Conservation (phyloP, 2,888 invertebrate species). For the Antheraea assamensis region DNA sequence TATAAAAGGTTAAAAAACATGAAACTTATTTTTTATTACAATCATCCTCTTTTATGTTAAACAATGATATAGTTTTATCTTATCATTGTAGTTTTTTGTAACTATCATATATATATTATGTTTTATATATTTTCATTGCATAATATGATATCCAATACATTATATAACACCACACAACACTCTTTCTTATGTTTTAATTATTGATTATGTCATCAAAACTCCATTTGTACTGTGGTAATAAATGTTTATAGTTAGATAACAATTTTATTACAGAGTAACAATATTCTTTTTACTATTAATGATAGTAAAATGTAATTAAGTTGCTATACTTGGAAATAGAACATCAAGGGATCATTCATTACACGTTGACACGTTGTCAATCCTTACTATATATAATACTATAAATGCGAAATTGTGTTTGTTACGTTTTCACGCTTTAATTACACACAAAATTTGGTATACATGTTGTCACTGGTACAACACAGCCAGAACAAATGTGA, state of each 20-base stretch:
- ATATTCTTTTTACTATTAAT: background rate
- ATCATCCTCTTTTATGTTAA: too few relatives aligned
- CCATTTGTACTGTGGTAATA: background rate
- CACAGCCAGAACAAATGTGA: too few relatives aligned
- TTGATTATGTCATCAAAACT: background rate
- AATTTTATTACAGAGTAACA: background rate
- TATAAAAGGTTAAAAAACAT: too few relatives aligned
- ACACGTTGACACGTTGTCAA: too few relatives aligned
- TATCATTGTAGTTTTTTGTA: constrained; percentile 16
- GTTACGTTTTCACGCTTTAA: too few relatives aligned
- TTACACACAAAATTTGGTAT: too few relatives aligned
- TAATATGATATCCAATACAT: constrained; percentile 15
- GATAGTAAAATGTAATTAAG: background rate
- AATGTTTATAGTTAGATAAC: background rate
- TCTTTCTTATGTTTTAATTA: background rate
- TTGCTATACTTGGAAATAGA: background rate
- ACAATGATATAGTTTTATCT: background rate
- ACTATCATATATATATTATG: background rate
- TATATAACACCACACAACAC: background rate
- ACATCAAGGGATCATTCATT: background rate
- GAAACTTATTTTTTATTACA: too few relatives aligned
- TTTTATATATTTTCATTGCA: constrained; percentile 6
- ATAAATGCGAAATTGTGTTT: too few relatives aligned
- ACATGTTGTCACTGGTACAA: too few relatives aligned
- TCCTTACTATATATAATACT: too few relatives aligned